Percentiles rank a stretch among this genome's conserved stretches.
phyloP scores from a whole-genome alignment of 2,888 invertebrate species.

The Lasioglossum marginatum region DNA sequence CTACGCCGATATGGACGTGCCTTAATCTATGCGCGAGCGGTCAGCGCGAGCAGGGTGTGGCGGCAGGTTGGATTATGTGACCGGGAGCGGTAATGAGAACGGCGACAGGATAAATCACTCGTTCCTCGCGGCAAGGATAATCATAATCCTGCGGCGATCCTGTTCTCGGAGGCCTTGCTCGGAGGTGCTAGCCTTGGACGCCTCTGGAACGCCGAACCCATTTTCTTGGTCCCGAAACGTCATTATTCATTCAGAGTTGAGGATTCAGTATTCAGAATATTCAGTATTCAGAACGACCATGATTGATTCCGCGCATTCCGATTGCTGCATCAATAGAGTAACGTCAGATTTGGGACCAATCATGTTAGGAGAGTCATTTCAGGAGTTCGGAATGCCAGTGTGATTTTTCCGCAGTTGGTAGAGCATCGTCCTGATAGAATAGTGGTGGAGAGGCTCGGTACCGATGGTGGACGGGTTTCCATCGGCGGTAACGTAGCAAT shows the following conservation, averaged over 20 bases:
- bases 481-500: constrained; percentile 38
- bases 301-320: too few species aligned
- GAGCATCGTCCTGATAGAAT: neutral
- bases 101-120: constrained; percentile 82
- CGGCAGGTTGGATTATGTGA: constrained; percentile 76
- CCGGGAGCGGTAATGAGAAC: constrained; percentile 80
- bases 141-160: constrained; percentile 75
- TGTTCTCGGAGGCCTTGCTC: constrained; percentile 74
- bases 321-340: neutral
- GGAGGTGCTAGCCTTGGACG: constrained; percentile 47
- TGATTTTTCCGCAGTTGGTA: neutral
- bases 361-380: neutral
- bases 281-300: too few species aligned
- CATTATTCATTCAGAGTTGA: too few species aligned
- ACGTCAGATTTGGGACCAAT: neutral
- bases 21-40: constrained; percentile 72
- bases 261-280: neutral
- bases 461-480: neutral
- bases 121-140: constrained; percentile 77
- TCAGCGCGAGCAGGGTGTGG: constrained; percentile 76
- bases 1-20: constrained; percentile 73
- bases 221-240: constrained; percentile 41
- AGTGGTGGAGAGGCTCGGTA: neutral
- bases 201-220: constrained; percentile 63
- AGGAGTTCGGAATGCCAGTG: neutral